These are phyloP conservation scores for Ctenopoma multispine DNA, from an alignment of 2,797 vertebrate genomes.

Conservation along the genomic window DNA sequence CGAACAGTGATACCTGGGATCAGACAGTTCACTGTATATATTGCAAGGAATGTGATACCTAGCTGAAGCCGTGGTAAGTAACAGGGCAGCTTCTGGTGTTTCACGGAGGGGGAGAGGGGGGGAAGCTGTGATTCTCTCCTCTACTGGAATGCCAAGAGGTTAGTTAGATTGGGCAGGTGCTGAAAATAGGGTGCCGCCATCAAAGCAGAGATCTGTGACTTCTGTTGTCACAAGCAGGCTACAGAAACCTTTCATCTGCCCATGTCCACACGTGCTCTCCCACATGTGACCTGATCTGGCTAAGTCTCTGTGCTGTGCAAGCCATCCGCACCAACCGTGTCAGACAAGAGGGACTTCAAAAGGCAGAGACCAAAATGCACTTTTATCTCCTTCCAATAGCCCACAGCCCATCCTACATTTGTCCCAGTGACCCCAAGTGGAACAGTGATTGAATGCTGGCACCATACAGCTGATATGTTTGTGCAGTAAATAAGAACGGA, in stretches of 20 bases:
- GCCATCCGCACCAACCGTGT: slow-evolving; percentile 60
- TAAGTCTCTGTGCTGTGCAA: slow-evolving; percentile 72
- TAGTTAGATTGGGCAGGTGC: slow-evolving; percentile 59
- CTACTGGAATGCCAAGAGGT: slow-evolving; percentile 55
- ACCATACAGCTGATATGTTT: slow-evolving; percentile 39
- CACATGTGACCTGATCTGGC: slow-evolving; percentile 41
- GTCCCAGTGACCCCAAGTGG: slow-evolving; percentile 48
- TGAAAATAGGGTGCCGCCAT: slow-evolving; percentile 57
- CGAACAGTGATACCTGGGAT: slow-evolving; percentile 61
- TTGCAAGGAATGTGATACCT: slow-evolving; percentile 41
- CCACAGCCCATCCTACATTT: slow-evolving; percentile 24
- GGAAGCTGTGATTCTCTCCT: slow-evolving; percentile 38
- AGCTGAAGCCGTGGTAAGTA: slow-evolving; percentile 47
- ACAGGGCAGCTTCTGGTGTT: slow-evolving; percentile 17
- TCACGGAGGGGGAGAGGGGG: slow-evolving; percentile 16
- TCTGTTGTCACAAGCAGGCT: slow-evolving; percentile 62
- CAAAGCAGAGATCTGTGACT: slow-evolving; percentile 71
- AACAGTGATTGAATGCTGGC: slow-evolving; percentile 25
- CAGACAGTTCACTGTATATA: slow-evolving; percentile 45
- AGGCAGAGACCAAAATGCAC: slow-evolving; percentile 51
- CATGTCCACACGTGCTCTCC: slow-evolving; percentile 28
- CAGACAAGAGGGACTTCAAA: slow-evolving; percentile 71
- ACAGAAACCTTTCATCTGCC: slow-evolving; percentile 68
- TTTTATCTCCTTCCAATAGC: slow-evolving; percentile 60
- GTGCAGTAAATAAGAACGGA: slow-evolving; percentile 57